Conservation (phyloP, 2,113 vertebrate genomes). For the Eudyptes chrysolophus region DNA sequence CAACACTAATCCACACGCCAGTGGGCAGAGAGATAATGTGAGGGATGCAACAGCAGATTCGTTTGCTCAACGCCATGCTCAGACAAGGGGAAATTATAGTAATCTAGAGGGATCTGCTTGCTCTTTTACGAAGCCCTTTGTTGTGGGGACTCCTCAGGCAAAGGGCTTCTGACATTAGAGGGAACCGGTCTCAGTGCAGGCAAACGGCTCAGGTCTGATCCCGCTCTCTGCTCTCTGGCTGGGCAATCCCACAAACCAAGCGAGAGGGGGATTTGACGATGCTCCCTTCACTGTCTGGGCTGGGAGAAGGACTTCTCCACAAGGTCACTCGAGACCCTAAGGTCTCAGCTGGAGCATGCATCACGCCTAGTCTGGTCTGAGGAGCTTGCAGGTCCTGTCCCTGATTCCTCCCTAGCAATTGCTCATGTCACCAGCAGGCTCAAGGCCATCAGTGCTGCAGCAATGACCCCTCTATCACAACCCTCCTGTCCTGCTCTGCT, state of each 20-base stretch:
- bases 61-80: neutral
- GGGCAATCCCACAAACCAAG: neutral
- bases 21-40: neutral
- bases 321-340: neutral
- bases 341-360: neutral
- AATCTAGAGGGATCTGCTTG: neutral
- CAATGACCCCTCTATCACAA: neutral
- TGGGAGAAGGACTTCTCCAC: neutral
- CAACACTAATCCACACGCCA: neutral
- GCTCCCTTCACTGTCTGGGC: neutral
- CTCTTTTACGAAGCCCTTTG: neutral
- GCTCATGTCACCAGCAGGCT: neutral
- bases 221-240: neutral
- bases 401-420: neutral
- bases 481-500: neutral
- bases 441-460: no score
- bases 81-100: neutral
- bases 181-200: accelerated
- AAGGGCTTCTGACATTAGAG: neutral
- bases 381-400: neutral
- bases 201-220: neutral
- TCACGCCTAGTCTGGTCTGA: neutral
- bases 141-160: neutral
- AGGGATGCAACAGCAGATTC: neutral
- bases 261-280: neutral